These are phyloP conservation scores for Trichoplusia ni DNA, from an alignment of 1,140 invertebrate genomes.

Conservation along the genomic window DNA sequence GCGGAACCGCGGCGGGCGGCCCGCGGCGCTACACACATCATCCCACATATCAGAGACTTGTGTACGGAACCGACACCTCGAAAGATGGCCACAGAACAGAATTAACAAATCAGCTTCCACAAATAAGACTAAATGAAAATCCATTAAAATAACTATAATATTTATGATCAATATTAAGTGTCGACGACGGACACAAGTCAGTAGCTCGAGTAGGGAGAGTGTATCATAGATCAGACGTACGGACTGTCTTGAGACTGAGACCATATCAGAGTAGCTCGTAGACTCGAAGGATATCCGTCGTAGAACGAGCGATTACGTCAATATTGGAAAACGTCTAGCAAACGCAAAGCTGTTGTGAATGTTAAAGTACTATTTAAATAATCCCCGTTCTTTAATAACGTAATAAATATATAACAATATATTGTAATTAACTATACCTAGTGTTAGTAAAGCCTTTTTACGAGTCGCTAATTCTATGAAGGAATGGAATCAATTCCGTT, in stretches of 20 bases:
- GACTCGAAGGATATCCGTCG: slow-evolving; percentile 63
- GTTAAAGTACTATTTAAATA: slow-evolving; percentile 59
- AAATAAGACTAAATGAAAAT: background rate
- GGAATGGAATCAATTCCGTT: slow-evolving; percentile 63
- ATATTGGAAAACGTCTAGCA: slow-evolving; percentile 44
- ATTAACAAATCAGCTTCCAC: slow-evolving; percentile 3
- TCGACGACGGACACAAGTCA: slow-evolving; percentile 63
- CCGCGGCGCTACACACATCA: slow-evolving; percentile 75
- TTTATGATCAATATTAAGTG: slow-evolving; percentile 5
- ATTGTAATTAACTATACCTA: slow-evolving; percentile 64
- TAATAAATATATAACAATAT: slow-evolving; percentile 66
- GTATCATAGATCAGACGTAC: slow-evolving; percentile 76
- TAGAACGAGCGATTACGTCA: slow-evolving; percentile 75
- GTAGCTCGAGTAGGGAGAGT: slow-evolving; percentile 76
- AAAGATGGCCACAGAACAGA: slow-evolving; percentile 4
- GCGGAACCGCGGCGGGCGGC: slow-evolving; percentile 60
- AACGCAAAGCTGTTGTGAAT: slow-evolving; percentile 57
- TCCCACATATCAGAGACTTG: slow-evolving; percentile 78
- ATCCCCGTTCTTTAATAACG: slow-evolving; percentile 69
- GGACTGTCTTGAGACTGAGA: slow-evolving; percentile 80
- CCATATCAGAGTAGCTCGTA: slow-evolving; percentile 77
- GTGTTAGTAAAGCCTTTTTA: slow-evolving; percentile 71
- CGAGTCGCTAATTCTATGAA: slow-evolving; percentile 78
- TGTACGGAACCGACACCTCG: slow-evolving; percentile 54
- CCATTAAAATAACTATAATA: background rate